A percentile compares a stretch with the other conserved stretches of the same genome.
phyloP scores from a whole-genome alignment of 2,113 vertebrate species.

The Trachemys scripta region DNA sequence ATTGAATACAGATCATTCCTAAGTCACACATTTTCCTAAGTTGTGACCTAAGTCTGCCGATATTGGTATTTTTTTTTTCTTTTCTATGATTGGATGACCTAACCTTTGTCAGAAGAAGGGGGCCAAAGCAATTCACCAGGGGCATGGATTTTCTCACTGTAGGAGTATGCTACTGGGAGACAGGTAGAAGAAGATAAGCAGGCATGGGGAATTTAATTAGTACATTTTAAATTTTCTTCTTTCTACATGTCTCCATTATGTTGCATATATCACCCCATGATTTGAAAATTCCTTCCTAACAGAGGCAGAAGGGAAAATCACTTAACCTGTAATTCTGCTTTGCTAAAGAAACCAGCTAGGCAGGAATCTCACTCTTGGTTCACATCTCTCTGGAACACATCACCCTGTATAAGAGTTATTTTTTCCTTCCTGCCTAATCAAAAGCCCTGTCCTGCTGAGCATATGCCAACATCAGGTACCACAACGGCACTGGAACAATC shows the following conservation, averaged over 20 bases:
- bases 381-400: background rate
- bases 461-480: background rate
- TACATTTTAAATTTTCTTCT: background rate
- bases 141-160: background rate
- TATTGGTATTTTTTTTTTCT: background rate
- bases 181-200: fast-evolving
- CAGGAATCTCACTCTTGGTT: background rate
- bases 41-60: background rate
- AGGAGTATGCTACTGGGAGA: background rate
- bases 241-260: background rate
- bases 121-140: background rate
- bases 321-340: background rate
- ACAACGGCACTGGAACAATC: background rate
- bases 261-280: background rate
- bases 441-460: background rate
- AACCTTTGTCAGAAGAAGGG: fast-evolving
- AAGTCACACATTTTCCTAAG: background rate
- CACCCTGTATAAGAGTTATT: background rate
- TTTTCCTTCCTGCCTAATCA: background rate
- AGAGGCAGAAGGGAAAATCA: background rate
- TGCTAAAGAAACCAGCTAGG: background rate
- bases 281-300: background rate
- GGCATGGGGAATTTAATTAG: background rate
- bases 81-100: background rate
- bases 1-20: background rate